Evolutionary conservation across 2,797 vertebrate species (phyloP).

Genomic region (Bufotes viridis): DNA sequence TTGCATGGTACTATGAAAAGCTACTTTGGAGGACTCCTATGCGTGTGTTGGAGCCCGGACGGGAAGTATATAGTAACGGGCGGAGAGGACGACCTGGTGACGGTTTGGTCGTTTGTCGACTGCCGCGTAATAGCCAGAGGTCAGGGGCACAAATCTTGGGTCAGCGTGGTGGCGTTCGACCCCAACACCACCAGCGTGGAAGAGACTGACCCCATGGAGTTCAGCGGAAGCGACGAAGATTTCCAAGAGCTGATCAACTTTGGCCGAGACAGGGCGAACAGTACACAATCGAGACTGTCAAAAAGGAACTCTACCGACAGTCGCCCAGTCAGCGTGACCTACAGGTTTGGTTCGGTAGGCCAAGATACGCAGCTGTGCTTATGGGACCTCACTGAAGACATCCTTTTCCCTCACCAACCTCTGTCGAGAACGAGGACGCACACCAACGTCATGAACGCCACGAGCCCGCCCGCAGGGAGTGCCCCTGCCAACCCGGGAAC

Average conservation of each 20-base stretch:
- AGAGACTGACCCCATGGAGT: constrained; percentile 92
- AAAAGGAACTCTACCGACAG: constrained; percentile 97
- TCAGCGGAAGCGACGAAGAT: constrained; percentile 98
- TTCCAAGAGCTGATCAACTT: constrained; percentile 93
- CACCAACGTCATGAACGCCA: constrained; percentile 96
- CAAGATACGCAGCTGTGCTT: constrained; percentile 98
- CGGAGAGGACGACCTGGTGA: constrained; percentile 96
- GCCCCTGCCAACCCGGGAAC: constrained; percentile 77
- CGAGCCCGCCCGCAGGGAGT: constrained; percentile 82
- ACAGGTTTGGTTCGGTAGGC: constrained; percentile 95
- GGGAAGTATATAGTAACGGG: constrained; percentile 96
- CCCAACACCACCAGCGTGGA: constrained; percentile 96
- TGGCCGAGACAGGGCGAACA: constrained; percentile 88
- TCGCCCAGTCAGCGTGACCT: constrained; percentile 92
- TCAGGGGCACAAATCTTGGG: constrained; percentile 96
- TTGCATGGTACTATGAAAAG: constrained; percentile 98
- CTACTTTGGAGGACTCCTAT: constrained; percentile 96
- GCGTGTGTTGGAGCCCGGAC: constrained; percentile 96
- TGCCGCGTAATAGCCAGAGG: constrained; percentile 93
- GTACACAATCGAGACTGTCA: constrained; percentile 93
- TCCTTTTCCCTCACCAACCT: constrained; percentile 94
- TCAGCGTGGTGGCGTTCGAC: constrained; percentile 95
- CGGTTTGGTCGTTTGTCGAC: constrained; percentile 95
- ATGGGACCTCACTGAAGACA: constrained; percentile 98
- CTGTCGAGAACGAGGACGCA: constrained; percentile 95